These are phyloP conservation scores for Jordanella pulchra DNA, from an alignment of 2,797 vertebrate genomes.

Conservation along the genomic window DNA sequence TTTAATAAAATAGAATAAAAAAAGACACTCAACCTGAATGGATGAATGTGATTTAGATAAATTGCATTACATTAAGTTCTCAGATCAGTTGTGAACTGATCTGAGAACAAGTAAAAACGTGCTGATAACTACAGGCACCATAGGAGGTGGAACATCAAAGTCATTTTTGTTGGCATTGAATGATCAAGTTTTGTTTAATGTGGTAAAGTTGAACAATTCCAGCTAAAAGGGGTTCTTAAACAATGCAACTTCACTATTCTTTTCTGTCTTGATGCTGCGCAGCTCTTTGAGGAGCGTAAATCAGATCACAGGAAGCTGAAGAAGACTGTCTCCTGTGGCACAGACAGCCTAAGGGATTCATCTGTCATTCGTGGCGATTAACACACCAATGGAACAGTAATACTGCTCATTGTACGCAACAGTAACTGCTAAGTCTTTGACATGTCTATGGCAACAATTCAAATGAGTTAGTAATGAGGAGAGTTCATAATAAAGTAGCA, in stretches of 20 bases:
- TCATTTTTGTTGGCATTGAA: slow-evolving; percentile 20
- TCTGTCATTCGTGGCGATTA: slow-evolving; percentile 67
- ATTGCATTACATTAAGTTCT: background rate
- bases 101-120: slow-evolving; percentile 1
- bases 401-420: slow-evolving; percentile 38
- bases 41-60: background rate
- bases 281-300: slow-evolving; percentile 30
- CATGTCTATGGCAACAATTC: slow-evolving; percentile 20
- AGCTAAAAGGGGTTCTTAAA: slow-evolving; percentile 28
- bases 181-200: slow-evolving; percentile 23
- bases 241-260: slow-evolving; percentile 17
- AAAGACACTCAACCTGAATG: background rate
- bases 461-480: background rate
- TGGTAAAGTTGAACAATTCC: slow-evolving; percentile 31
- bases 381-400: slow-evolving; percentile 44
- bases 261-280: slow-evolving; percentile 26
- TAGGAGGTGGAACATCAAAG: slow-evolving; percentile 20
- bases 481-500: slow-evolving; percentile 12
- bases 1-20: background rate
- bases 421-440: slow-evolving; percentile 4
- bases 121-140: slow-evolving; percentile 16
- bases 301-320: slow-evolving; percentile 51
- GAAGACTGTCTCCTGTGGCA: slow-evolving; percentile 58
- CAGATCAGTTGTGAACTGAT: slow-evolving; percentile 2
- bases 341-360: slow-evolving; percentile 64